phyloP scores from a whole-genome alignment of 2,888 invertebrate species.

The Cantharis lateralis region DNA sequence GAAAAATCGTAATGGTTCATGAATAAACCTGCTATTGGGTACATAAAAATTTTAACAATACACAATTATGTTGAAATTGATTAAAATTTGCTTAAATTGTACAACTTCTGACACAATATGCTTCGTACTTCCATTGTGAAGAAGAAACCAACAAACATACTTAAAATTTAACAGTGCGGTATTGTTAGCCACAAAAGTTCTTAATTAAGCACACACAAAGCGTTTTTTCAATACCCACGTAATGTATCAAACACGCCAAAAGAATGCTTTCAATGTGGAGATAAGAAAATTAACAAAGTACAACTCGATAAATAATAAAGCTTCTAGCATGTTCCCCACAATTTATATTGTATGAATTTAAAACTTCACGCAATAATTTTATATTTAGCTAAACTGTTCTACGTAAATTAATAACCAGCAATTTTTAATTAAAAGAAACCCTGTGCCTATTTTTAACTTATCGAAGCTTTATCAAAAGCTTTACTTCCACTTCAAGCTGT shows the following conservation, averaged over 20 bases:
- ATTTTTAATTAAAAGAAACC: neutral
- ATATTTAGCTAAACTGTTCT: neutral
- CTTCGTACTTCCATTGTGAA: neutral
- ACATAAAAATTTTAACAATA: neutral
- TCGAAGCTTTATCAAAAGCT: neutral
- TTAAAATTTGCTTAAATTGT: neutral
- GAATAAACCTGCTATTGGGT: neutral
- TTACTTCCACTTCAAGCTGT: neutral
- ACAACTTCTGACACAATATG: neutral
- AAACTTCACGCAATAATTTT: neutral
- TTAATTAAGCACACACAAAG: neutral
- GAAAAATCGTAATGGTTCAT: too few species aligned
- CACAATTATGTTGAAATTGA: neutral
- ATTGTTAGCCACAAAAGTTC: neutral
- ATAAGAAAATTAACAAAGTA: neutral
- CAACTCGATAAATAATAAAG: neutral
- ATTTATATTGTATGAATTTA: neutral
- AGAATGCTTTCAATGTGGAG: neutral
- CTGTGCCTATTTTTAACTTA: neutral
- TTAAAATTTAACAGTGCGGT: neutral
- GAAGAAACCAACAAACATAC: neutral
- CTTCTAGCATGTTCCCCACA: neutral
- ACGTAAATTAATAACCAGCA: neutral
- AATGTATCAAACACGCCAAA: neutral
- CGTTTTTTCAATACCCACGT: neutral